Percentiles rank a stretch among this genome's conserved stretches.
These are phyloP conservation scores for Theretra japonica DNA, from an alignment of 2,888 invertebrate genomes.

Conservation along the genomic window DNA sequence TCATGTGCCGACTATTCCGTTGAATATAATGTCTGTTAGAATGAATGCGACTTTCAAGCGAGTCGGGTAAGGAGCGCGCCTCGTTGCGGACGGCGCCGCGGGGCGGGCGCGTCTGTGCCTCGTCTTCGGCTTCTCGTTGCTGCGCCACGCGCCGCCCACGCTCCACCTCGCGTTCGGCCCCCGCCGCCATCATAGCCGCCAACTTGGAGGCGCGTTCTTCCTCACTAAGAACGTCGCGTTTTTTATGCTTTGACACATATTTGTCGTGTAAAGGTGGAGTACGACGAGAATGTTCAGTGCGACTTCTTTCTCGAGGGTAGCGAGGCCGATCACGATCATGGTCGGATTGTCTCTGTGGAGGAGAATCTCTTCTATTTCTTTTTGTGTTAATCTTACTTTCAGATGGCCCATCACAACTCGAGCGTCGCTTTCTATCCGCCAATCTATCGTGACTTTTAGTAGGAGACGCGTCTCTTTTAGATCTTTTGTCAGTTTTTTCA, in stretches of 20 bases:
- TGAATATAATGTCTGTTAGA: conserved; percentile 96
- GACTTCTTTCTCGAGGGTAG: background rate
- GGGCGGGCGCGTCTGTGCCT: conserved; percentile 64
- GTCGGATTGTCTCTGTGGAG: conserved; percentile 40
- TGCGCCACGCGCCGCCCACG: conserved; percentile 86
- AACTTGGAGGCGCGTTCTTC: conserved; percentile 85
- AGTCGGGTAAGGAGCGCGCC: conserved; percentile 86
- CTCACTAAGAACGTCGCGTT: conserved; percentile 53
- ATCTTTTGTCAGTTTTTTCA: conserved; percentile 34
- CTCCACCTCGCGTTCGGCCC: conserved; percentile 87
- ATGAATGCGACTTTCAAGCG: conserved; percentile 93
- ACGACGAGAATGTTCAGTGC: background rate
- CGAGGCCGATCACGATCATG: conserved; percentile 33
- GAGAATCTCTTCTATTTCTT: conserved; percentile 49
- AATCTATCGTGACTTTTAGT: conserved; percentile 29
- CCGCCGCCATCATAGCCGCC: conserved; percentile 93
- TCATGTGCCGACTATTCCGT: conserved; percentile 91
- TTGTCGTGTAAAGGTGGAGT: conserved; percentile 5
- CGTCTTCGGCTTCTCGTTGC: conserved; percentile 85
- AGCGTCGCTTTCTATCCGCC: conserved; percentile 48
- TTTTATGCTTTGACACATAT: background rate
- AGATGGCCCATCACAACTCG: conserved; percentile 40
- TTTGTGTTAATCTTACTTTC: conserved; percentile 45
- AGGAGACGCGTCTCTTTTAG: conserved; percentile 33
- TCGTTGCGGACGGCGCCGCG: conserved; percentile 86